Evolutionary conservation across 1,140 invertebrate genomes (phyloP).

Genomic region (Melitaea cinxia): DNA sequence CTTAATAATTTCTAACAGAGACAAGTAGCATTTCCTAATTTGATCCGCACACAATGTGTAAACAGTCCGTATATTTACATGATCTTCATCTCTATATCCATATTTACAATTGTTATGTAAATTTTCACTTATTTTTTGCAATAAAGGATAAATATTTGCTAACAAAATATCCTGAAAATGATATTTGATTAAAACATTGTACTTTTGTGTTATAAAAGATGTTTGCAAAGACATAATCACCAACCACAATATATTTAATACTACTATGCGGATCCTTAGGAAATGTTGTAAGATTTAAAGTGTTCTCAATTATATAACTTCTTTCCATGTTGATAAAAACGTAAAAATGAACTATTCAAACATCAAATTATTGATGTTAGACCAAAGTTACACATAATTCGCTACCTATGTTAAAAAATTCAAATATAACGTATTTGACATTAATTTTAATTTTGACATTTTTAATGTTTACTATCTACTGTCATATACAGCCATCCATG

Average conservation of each 20-base stretch:
- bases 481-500: too few species aligned
- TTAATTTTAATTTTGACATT: too few species aligned
- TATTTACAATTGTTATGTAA: constrained; percentile 36
- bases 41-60: constrained; percentile 69
- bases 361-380: too few species aligned
- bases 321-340: neutral
- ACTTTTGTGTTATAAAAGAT: too few species aligned
- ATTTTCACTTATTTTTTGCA: constrained; percentile 49
- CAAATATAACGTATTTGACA: too few species aligned
- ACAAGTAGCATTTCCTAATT: constrained; percentile 67
- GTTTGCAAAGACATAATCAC: too few species aligned
- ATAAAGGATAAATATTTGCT: constrained; percentile 54
- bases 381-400: too few species aligned
- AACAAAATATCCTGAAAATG: constrained; percentile 27
- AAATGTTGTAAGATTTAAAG: constrained; percentile 22
- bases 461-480: too few species aligned
- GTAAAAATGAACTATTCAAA: too few species aligned
- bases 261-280: constrained; percentile 25
- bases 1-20: constrained; percentile 62
- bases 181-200: neutral
- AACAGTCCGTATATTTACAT: constrained; percentile 51
- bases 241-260: constrained; percentile 28
- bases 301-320: neutral
- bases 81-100: constrained; percentile 27
- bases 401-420: too few species aligned